Base-by-base conservation (phyloP, 2,113 vertebrate genomes). In the Egretta garzetta region DNA sequence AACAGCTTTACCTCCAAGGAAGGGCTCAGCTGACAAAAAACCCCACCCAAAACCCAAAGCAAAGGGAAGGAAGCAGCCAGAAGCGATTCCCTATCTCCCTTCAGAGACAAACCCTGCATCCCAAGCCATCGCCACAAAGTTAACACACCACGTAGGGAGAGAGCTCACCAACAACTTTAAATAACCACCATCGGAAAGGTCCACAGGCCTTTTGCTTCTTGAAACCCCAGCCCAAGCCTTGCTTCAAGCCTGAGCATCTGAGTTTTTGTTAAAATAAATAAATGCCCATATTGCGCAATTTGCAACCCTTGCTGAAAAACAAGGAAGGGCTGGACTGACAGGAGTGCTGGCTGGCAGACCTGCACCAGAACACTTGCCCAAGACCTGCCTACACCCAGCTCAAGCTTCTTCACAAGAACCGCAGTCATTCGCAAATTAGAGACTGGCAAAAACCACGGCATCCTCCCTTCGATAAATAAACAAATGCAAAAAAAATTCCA, bases 81-180 rank as follows among this genome's bases (percentile, higher is more conserved):
- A 58, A 76, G 6, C 1, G 6, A 59, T 39, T 32, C 77, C 18
- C n/a, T 63, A 8, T 23, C 49, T 71, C 2, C 17, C 26, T 91
- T 50, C 73, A 52, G 52, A 82, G 60, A 72, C 12, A 33, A 82
- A 21, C 5, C 30, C 37, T 8, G n/a, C 1, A 0, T 14, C 30
- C 23, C 14, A 50, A 90, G 56, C 28, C 33, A 43, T 1, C 1
- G 3, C 53, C 22, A 4, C 58, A 66, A 74, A 85, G 59, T 49
- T 47, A 60, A 70, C 15, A 2, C 4, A n/a, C 8, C 45, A 21
- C 2, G 1, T 5, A 32, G 0, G 0, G 33, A 74, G 45, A 53
- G 8, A 81, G 33, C 33, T 77, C 3, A 0, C 7, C 2, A 3
- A 39, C 2, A 6, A 22, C 52, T 66, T 90, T 32, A 70, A 74